Conservation (phyloP, 2,888 invertebrate species). For the Hypolimnas misippus region DNA sequence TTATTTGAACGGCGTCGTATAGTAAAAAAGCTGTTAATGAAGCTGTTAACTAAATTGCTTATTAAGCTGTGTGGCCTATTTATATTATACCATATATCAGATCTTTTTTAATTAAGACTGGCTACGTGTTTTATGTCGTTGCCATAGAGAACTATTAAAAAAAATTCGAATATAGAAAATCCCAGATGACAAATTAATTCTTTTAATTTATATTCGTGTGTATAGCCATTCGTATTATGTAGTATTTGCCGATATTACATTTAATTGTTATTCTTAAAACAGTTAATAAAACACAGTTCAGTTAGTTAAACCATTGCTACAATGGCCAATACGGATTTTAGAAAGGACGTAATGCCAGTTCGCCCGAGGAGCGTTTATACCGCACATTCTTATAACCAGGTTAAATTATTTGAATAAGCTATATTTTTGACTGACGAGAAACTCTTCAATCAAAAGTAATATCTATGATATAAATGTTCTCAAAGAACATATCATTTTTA, state of each 20-base stretch:
- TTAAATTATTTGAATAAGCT: slow-evolving; percentile 43
- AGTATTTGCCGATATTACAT: slow-evolving; percentile 72
- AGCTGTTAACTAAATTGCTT: too few relatives aligned
- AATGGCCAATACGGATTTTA: slow-evolving; percentile 80
- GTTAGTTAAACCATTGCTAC: slow-evolving; percentile 70
- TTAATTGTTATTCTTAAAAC: slow-evolving; percentile 67
- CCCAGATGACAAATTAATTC: slow-evolving; percentile 64
- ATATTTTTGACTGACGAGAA: background rate
- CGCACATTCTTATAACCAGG: slow-evolving; percentile 86
- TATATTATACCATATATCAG: background rate
- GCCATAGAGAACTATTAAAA: slow-evolving; percentile 35
- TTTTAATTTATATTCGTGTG: slow-evolving; percentile 56
- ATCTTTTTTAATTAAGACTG: slow-evolving; percentile 16
- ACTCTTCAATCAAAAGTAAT: too few relatives aligned
- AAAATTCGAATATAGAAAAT: slow-evolving; percentile 62
- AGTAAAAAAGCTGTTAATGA: too few relatives aligned
- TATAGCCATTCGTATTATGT: slow-evolving; percentile 75
- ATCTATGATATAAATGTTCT: background rate
- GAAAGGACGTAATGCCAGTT: slow-evolving; percentile 80
- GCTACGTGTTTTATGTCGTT: slow-evolving; percentile 20
- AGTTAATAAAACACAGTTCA: slow-evolving; percentile 68
- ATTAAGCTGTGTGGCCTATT: too few relatives aligned
- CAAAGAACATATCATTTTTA: too few relatives aligned
- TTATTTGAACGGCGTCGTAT: too few relatives aligned
- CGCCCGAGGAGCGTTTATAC: slow-evolving; percentile 88